Evolutionary conservation across 2,797 vertebrate species (phyloP).

Genomic region (Setipinna tenuifilis): DNA sequence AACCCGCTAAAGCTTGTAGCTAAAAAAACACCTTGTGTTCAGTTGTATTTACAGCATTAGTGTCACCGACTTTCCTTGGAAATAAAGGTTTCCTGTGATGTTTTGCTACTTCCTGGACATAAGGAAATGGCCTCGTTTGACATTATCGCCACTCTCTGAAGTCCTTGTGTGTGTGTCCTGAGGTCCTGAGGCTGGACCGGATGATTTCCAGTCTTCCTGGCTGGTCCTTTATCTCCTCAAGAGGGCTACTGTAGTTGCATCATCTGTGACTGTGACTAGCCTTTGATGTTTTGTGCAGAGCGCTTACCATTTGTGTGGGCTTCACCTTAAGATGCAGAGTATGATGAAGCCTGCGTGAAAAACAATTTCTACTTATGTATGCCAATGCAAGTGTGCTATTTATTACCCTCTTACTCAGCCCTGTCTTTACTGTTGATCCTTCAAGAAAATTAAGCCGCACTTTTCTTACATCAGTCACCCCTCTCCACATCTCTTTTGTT

Average conservation of each 20-base stretch:
- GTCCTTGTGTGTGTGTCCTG: not conserved
- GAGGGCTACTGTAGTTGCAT: not conserved
- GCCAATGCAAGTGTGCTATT: too few species aligned
- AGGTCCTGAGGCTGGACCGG: not conserved
- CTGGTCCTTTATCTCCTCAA: not conserved
- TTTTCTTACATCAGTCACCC: too few species aligned
- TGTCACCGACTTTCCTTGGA: not conserved
- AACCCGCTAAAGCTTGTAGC: not conserved
- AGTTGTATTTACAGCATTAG: not conserved
- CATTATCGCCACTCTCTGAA: not conserved
- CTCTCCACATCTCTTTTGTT: too few species aligned
- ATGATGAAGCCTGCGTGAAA: too few species aligned
- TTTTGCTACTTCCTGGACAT: not conserved
- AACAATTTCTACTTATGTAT: too few species aligned
- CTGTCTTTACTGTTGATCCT: too few species aligned
- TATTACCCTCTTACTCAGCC: too few species aligned
- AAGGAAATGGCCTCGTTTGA: not conserved
- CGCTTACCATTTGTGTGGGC: too few species aligned
- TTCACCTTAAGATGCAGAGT: too few species aligned
- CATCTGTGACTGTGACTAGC: not conserved
- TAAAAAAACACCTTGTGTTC: not conserved
- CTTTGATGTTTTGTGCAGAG: too few species aligned
- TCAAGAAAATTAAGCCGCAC: too few species aligned
- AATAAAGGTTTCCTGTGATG: not conserved
- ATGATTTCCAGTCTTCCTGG: not conserved